Base-by-base conservation (phyloP, 2,113 vertebrate genomes). In the Cryptoleucopteryx plumbea region DNA sequence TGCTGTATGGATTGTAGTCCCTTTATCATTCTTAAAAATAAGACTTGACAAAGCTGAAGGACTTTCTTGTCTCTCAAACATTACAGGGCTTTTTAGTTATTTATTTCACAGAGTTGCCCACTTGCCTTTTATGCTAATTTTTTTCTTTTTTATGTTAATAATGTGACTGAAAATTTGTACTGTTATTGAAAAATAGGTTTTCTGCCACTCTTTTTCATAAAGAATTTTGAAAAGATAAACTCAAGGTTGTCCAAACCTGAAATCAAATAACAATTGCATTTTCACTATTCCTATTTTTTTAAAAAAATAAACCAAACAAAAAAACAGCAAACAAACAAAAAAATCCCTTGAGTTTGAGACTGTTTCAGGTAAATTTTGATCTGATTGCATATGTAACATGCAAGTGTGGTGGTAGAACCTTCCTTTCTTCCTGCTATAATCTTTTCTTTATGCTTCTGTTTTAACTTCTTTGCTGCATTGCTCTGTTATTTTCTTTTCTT, bases 21-120 rank as follows among this genome's bases (percentile, higher is more conserved):
- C 19, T 88, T 86, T 73, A 48, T 88, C 58, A 43, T 15, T 62
- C 27, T 61, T 68, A 42, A 32, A 59, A 70, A 15, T 61, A 48
- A 61, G 31, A 53, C 27, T n/a, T 63, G n/a, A 34, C 23, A 82
- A 66, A 74, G 32, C 31, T 63, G 45, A 42, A 71, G 25, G 42
- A 34, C 15, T 86, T 89, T 8, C 13, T 58, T 84, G 19, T 86
- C 21, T 83, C 8, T 90, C 18, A 73, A 29, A 17, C 22, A 31
- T 4, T 79, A 32, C 7, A 74, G 18, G 40, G 7, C 6, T 86
- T 86, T 58, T 83, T 67, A 2, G 1, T 72, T 66, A 43, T 13
- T 55, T 59, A n/a, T 58, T 62, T 74, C 26, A 48, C 26, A 11
- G 32, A 55, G 7, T 72, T 92, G 22, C 7, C 19, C 0, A 0